phyloP scores from a whole-genome alignment of 2,888 invertebrate genomes.

The Nomada lathburiana region DNA sequence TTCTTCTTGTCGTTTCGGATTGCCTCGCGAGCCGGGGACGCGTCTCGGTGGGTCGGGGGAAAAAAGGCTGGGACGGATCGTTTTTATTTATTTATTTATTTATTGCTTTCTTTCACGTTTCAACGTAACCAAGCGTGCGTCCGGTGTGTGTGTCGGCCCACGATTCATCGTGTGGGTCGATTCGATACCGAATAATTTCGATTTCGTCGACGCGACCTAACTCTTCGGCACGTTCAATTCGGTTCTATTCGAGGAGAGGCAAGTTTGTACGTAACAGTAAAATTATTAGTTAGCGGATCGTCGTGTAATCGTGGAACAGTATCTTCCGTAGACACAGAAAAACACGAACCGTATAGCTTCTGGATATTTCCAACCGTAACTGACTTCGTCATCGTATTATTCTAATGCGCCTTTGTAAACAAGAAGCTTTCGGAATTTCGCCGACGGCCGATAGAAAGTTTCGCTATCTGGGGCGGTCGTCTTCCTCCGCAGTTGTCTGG shows the following conservation, averaged over 20 bases:
- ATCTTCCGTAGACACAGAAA: not conserved
- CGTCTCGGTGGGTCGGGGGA: no score
- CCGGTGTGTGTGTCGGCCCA: no score
- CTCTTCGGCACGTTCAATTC: no score
- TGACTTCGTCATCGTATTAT: not conserved
- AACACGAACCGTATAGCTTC: not conserved
- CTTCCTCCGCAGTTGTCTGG: not conserved
- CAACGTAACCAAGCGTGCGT: no score
- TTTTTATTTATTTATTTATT: not conserved
- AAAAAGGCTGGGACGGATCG: not conserved
- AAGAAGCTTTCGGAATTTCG: not conserved
- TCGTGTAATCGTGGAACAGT: no score
- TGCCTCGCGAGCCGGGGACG: not conserved
- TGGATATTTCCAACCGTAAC: not conserved
- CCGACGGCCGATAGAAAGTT: not conserved
- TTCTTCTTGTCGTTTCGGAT: conserved; percentile 15
- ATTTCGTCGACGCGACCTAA: no score
- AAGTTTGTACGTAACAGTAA: no score
- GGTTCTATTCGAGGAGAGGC: no score
- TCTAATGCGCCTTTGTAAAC: conserved; percentile 3
- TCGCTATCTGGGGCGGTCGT: not conserved
- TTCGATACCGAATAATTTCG: no score
- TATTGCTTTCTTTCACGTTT: no score
- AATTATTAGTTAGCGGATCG: no score
- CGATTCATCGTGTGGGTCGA: no score